phyloP scores from a whole-genome alignment of 2,113 vertebrate species.

The Lontra canadensis region DNA sequence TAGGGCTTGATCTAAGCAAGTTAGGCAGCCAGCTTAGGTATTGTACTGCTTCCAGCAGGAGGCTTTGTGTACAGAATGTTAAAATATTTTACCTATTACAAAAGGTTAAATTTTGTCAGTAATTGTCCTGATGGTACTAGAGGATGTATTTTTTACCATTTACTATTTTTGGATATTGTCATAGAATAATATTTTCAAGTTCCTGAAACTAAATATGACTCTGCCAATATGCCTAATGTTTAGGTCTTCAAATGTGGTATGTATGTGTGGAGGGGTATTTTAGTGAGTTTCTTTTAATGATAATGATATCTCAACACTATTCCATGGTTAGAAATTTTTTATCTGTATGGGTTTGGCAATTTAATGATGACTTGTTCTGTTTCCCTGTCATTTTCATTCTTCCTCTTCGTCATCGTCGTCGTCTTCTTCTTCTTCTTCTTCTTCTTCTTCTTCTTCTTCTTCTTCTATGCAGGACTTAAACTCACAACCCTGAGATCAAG shows the following conservation, averaged over 20 bases:
- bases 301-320: background rate
- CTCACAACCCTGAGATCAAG: background rate
- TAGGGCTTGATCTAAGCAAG: background rate
- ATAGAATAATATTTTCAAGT: background rate
- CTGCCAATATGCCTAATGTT: background rate
- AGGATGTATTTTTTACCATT: background rate
- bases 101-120: background rate
- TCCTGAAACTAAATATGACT: background rate
- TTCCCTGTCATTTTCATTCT: background rate
- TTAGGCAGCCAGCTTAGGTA: background rate
- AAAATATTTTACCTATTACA: background rate
- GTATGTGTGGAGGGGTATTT: background rate
- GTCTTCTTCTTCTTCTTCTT: too few species aligned
- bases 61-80: background rate
- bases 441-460: background rate
- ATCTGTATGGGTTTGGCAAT: background rate
- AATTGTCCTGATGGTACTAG: background rate
- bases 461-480: background rate
- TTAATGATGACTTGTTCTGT: background rate
- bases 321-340: background rate
- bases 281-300: background rate
- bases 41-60: background rate
- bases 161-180: background rate
- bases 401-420: too few species aligned
- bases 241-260: background rate